These are phyloP conservation scores for Rhipidura dahli DNA, from an alignment of 2,113 vertebrate genomes.

Conservation along the genomic window DNA sequence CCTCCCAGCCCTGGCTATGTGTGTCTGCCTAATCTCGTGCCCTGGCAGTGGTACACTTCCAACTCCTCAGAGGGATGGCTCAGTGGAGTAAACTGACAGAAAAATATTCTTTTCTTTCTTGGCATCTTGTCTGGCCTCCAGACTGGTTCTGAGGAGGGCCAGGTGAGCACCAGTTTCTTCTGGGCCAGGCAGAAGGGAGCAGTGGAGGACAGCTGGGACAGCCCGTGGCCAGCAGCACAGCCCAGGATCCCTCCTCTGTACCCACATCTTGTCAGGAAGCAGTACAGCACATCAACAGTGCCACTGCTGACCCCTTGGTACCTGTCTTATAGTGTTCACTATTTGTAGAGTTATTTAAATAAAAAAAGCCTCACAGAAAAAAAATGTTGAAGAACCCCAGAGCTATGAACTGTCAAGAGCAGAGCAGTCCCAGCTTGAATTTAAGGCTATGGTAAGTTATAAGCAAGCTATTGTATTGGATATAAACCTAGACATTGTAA, in stretches of 20 bases:
- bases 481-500: background rate
- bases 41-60: background rate
- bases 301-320: background rate
- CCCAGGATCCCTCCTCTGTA: rapidly evolving
- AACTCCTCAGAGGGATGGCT: rapidly evolving
- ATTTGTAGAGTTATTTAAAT: background rate
- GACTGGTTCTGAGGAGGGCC: rapidly evolving
- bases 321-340: background rate
- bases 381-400: background rate
- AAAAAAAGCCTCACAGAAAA: background rate
- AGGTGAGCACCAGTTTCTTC: background rate
- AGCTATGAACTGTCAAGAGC: background rate
- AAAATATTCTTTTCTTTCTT: background rate
- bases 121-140: background rate
- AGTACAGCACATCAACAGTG: background rate
- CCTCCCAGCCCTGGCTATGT: background rate
- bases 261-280: background rate
- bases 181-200: background rate
- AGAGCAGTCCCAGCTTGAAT: background rate
- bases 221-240: rapidly evolving
- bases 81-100: background rate
- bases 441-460: background rate
- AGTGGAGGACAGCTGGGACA: rapidly evolving
- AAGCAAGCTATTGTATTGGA: background rate
- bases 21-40: background rate